Base-by-base conservation (phyloP, 1,140 invertebrate species). In the Rhynchophorus ferrugineus region DNA sequence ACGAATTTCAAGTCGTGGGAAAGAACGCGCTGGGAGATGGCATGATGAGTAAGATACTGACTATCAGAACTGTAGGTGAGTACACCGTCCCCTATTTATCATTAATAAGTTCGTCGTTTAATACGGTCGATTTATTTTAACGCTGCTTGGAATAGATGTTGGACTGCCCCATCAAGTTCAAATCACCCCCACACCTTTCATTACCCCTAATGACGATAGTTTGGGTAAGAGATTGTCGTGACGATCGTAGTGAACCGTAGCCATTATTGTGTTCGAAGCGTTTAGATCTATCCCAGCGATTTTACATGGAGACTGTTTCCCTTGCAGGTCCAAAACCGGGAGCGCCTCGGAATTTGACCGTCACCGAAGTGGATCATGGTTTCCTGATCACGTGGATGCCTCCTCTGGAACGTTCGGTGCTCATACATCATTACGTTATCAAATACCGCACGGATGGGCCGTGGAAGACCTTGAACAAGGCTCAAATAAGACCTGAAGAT, bases 1-100 rank as follows among this genome's bases (percentile, higher is more conserved):
- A 98, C 73, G 92, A 98, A 71, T 97, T 98, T 73, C 90, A 95
- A 76, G 91, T 98, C 37, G 82, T 95, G 57, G 91, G 94, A 22
- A 89, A 92, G 65, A 98, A 97, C 70, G 82, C 85, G 2, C 78
- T 95, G 21, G 94, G 94, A 37, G 91, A 95, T 67, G 93, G 94
- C 46, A 89, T 95, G 83, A 87, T 90, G 77, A 96, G 92, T 73
- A 88, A 93, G 71, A 81, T 90, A 33, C 87, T 96, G 62, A 87
- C 83, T 19, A 86, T 93, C 47, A 81, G 82, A 69, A 98, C 94
- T 29, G 78, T 91, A 66, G 91, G 94, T 96, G 81, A 81, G 76
- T 71, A 43, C 11, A 43, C 1, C 6, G 17, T 41, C n/a, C n/a
- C n/a, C n/a, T 37, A 1, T 1, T 19, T 41, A 41, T 41, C 20